Base-by-base conservation (phyloP, 2,888 invertebrate genomes). In the Ctena decussata region DNA sequence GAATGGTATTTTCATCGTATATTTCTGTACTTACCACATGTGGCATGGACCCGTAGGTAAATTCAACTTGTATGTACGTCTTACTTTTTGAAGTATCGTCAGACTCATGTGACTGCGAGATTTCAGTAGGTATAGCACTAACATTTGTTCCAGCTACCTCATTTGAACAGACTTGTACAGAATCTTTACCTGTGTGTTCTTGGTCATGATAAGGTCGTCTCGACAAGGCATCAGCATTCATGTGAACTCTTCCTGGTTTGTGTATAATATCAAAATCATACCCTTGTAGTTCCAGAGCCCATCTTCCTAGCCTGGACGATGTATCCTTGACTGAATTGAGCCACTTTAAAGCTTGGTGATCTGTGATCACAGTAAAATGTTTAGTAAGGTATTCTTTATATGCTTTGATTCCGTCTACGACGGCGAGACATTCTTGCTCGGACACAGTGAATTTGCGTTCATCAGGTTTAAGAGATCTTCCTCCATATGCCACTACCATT, bases 321-420 rank as follows among this genome's bases (percentile, higher is more conserved):
- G 84, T 72, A 37, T 87, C 84, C 60, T 82, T 85, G 0, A 85
- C 32, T 27, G 75, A 75, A 1, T 87, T 39, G 5, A 91, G 44
- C 41, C 78, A 89, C 39, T 76, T 78, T 21, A 89, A 76, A 18
- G 90, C 85, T 39, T 78, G 75, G 57, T 90, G 90, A 75, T 91
- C 90, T 12, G 90, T 89, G 24, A 76, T 53, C 6, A 89, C 80
- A 12, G 74, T 84, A 41, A 89, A 91, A 15, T 74, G 72, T 6
- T 49, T 65, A 44, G 88, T 41, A 12, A 90, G 53, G 76, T 90
- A 90, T 5, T 84, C 84, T 21, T 76, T 73, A n/a, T 81, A 89
- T 15, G 53, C 30, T 46, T 81, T 85, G 11, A 81, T 85, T 5
- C 85, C 85, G 57, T 85, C 85, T 41, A 85, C 70, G 21, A 82